Percentiles rank a stretch among this genome's conserved stretches.
These are phyloP conservation scores for Ephestia elutella DNA, from an alignment of 1,140 invertebrate genomes.

Conservation along the genomic window DNA sequence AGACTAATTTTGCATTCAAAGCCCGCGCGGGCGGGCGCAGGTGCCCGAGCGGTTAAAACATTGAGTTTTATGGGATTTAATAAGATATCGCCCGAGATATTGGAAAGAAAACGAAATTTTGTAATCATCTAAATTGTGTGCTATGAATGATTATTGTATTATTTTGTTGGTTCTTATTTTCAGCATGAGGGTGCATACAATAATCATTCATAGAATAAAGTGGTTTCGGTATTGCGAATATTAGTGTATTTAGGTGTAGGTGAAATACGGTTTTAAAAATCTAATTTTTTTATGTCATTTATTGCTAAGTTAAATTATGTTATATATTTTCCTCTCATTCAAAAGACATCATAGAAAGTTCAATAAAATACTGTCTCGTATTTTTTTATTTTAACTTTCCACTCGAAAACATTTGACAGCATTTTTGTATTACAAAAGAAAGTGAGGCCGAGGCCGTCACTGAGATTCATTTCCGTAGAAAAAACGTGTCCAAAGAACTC, in stretches of 20 bases:
- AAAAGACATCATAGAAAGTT: background rate
- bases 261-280: too few relatives aligned
- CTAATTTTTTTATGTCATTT: too few relatives aligned
- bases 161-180: background rate
- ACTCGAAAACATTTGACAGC: slow-evolving; percentile 12
- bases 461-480: slow-evolving; percentile 64
- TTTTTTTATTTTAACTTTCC: slow-evolving; percentile 11
- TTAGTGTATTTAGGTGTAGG: too few relatives aligned
- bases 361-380: slow-evolving; percentile 8
- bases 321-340: too few relatives aligned
- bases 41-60: slow-evolving; percentile 65
- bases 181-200: too few relatives aligned
- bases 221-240: too few relatives aligned
- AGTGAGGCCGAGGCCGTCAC: slow-evolving; percentile 26
- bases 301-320: too few relatives aligned
- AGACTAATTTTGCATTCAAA: slow-evolving; percentile 71
- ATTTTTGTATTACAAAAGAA: slow-evolving; percentile 45
- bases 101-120: slow-evolving; percentile 47
- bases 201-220: too few relatives aligned
- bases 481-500: slow-evolving; percentile 64
- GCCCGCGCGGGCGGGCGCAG: slow-evolving; percentile 59
- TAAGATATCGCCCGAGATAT: slow-evolving; percentile 67
- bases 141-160: background rate
- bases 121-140: slow-evolving; percentile 20
- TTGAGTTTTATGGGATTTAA: slow-evolving; percentile 72